Base-by-base conservation (phyloP, 2,113 vertebrate species). In the Leucosticte australis region DNA sequence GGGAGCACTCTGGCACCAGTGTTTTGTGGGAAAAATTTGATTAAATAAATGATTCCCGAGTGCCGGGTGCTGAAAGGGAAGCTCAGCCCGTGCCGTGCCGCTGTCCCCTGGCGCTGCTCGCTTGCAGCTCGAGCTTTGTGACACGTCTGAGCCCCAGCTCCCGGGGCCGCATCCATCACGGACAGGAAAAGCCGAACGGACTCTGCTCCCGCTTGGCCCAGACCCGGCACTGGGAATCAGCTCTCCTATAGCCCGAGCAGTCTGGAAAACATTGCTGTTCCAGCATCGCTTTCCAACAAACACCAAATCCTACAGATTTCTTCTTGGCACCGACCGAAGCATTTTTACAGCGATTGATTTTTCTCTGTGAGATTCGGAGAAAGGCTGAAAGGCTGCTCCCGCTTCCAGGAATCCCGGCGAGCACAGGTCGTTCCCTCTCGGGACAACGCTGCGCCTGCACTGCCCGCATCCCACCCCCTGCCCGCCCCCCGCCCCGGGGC, bases 1-100 rank as follows among this genome's bases (percentile, higher is more conserved):
- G 14, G 42, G n/a, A 67, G 27, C 59, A 0, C 44, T 31, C 18
- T 3, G n/a, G 3, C 23, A 9, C 15, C 21, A 1, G 0, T 0
- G 23, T 9, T 63, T 47, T 1, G 8, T 1, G 71, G 53, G 31
- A 0, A 55, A 55, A 46, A 41, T 17, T 71, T 4, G 28, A 14
- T 49, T 19, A 5, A 44, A 68, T 35, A 4, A 17, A 8, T 1
- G 1, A 9, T 22, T 85, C 53, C 41, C 39, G 0, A 18, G 49
- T 4, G 5, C 0, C 8, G 7, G 46, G 41, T 2, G 56, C 6
- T 23, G 9, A 14, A 9, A 23, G 33, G 71, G 50, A 2, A 3
- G 57, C 60, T 49, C 23, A 12, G 78, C 37, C 73, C 37, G 31
- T 17, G 7, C 47, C 0, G 42, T 3, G 67, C 56, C 15, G 0